phyloP scores from a whole-genome alignment of 2,797 vertebrate species.

The Eleutherodactylus coqui region DNA sequence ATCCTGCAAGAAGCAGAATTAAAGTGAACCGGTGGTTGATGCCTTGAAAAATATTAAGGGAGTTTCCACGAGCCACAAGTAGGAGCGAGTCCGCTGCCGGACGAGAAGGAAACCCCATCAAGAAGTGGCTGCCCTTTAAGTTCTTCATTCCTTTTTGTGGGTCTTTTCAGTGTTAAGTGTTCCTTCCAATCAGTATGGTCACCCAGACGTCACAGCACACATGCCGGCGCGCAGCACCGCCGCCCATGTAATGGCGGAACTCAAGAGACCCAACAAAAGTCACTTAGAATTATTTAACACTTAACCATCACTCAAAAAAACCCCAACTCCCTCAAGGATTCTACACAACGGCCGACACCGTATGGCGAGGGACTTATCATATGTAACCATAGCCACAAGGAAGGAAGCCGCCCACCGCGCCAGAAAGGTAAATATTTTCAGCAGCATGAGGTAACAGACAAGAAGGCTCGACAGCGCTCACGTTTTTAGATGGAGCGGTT shows the following conservation, averaged over 20 bases:
- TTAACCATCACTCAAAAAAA: not conserved
- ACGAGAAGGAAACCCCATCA: too few relatives aligned
- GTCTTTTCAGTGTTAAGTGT: too few relatives aligned
- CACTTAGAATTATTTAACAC: not conserved
- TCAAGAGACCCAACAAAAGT: not conserved
- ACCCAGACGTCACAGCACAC: too few relatives aligned
- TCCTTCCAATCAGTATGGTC: too few relatives aligned
- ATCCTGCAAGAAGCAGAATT: not conserved
- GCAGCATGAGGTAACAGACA: conserved; percentile 21
- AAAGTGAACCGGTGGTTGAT: not conserved
- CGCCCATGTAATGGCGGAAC: not conserved
- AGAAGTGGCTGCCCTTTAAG: too few relatives aligned
- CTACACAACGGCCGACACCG: not conserved
- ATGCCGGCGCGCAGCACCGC: too few relatives aligned
- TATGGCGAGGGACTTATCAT: not conserved
- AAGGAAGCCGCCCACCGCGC: not conserved
- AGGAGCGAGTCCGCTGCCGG: not conserved
- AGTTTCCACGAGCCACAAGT: not conserved
- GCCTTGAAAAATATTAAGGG: not conserved
- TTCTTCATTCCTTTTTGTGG: too few relatives aligned
- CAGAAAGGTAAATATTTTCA: conserved; percentile 6
- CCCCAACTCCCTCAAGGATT: not conserved
- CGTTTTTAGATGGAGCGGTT: too few relatives aligned
- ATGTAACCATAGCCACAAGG: not conserved
- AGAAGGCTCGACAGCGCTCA: not conserved